Evolutionary conservation across 1,140 invertebrate species (phyloP).

Genomic region (Drosophila nigrodunni): DNA sequence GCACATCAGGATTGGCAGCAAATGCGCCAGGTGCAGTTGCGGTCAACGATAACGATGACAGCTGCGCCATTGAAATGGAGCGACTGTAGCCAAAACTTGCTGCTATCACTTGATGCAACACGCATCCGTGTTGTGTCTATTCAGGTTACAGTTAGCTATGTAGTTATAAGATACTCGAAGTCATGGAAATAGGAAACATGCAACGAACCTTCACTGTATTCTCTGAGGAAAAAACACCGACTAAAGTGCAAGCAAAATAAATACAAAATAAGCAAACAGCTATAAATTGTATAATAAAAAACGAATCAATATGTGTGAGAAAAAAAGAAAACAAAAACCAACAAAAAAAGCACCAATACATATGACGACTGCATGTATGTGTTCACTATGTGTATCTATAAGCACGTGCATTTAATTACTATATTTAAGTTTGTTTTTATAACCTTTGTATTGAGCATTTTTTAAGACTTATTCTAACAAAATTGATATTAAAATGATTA

Average conservation of each 20-base stretch:
- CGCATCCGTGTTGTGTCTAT: background rate
- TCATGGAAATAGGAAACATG: background rate
- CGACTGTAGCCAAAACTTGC: constrained; percentile 47
- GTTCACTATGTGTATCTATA: constrained; percentile 19
- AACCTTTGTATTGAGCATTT: constrained; percentile 30
- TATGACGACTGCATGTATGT: background rate
- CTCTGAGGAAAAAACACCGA: background rate
- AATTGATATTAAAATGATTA: constrained; percentile 47
- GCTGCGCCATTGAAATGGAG: constrained; percentile 70
- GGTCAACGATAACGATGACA: constrained; percentile 17
- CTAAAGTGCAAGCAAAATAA: constrained; percentile 6
- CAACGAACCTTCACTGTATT: constrained; percentile 17
- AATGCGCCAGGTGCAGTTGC: background rate
- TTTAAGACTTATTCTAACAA: constrained; percentile 33
- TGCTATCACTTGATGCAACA: background rate
- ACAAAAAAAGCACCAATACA: background rate
- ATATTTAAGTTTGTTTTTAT: constrained; percentile 52
- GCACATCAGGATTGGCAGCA: constrained; percentile 1
- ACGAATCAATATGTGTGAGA: background rate
- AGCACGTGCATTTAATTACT: constrained; percentile 72
- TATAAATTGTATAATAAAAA: constrained; percentile 23
- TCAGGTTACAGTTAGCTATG: constrained; percentile 7
- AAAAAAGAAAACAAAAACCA: background rate
- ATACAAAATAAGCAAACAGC: background rate
- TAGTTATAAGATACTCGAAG: constrained; percentile 20